Base-by-base conservation (phyloP, 2,797 vertebrate genomes). In the Melanotaenia trifasciata region DNA sequence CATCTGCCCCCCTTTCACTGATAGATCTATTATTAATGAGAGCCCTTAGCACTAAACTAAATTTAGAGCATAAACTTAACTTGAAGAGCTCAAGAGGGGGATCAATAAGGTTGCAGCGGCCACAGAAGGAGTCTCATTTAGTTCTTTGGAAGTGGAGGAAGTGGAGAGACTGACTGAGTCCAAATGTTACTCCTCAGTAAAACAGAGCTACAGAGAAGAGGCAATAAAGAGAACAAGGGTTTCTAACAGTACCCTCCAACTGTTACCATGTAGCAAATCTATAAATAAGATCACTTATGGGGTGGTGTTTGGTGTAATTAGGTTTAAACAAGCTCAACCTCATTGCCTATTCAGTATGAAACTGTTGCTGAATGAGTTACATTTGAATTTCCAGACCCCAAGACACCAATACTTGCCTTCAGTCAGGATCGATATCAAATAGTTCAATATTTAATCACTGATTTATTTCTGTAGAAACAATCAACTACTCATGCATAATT, bases 1-100 rank as follows among this genome's bases (percentile, higher is more conserved):
- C 70, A 69, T 66, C 72, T 57, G 56, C 70, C 61, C 82, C 61
- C 11, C 11, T 14, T 36, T 13, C 22, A 60, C 86, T 86, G 84
- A 92, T 89, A 83, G 88, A 93, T 94, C 87, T 91, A 93, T 94
- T 94, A 94, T 94, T 95, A 94, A 95, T 92, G 92, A 93, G 87
- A 84, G 86, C 90, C 91, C 90, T 91, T 87, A 91, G 91, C 85
- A 78, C 90, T 82, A 88, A 88, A 90, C 87, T 94, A 93, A 93
- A 94, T 94, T 90, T 93, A 93, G 89, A 89, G 82, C 81, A 86
- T 90, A 90, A 92, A 90, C 89, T 93, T 80, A 79, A 86, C 85
- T 92, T 83, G 72, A 76, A 81, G 81, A 87, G 84, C 76, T 73
- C n/a, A 69, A 79, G 75, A 79, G 64, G 69, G 36, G 53, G 78